phyloP scores from a whole-genome alignment of 2,113 vertebrate genomes.

The Rana temporaria region DNA sequence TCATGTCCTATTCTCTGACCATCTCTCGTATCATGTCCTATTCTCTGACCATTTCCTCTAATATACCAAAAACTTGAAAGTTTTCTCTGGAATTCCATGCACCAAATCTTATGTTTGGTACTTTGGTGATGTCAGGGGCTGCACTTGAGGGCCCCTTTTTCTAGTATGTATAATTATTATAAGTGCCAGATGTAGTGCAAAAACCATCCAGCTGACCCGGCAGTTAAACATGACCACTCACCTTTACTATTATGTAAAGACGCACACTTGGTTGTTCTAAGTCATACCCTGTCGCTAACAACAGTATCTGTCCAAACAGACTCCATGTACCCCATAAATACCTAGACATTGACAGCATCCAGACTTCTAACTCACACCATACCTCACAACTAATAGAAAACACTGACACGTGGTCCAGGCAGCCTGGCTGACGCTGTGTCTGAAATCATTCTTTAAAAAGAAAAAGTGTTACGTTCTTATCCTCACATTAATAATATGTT shows the following conservation, averaged over 20 bases:
- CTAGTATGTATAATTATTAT: too few species aligned
- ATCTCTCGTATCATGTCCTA: too few species aligned
- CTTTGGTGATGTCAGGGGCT: too few species aligned
- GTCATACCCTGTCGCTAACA: constrained; percentile 20
- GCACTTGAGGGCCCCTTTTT: too few species aligned
- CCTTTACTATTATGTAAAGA: background rate
- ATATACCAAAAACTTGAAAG: too few species aligned
- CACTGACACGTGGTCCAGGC: background rate
- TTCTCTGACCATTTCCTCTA: too few species aligned
- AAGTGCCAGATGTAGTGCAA: too few species aligned
- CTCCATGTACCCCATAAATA: constrained; percentile 47
- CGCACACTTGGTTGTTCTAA: background rate
- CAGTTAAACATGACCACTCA: background rate
- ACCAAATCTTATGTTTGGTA: too few species aligned
- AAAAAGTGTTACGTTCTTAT: too few species aligned
- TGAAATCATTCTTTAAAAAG: background rate
- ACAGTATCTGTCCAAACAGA: constrained; percentile 49
- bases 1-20: too few species aligned
- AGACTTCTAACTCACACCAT: constrained; percentile 45
- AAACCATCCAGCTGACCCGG: background rate
- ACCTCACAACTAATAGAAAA: constrained; percentile 34
- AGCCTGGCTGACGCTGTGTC: background rate
- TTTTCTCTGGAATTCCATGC: too few species aligned
- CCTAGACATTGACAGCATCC: constrained; percentile 43
- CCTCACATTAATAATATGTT: too few species aligned